Conservation (phyloP, 2,797 vertebrate genomes). For the Glossophaga mutica region DNA sequence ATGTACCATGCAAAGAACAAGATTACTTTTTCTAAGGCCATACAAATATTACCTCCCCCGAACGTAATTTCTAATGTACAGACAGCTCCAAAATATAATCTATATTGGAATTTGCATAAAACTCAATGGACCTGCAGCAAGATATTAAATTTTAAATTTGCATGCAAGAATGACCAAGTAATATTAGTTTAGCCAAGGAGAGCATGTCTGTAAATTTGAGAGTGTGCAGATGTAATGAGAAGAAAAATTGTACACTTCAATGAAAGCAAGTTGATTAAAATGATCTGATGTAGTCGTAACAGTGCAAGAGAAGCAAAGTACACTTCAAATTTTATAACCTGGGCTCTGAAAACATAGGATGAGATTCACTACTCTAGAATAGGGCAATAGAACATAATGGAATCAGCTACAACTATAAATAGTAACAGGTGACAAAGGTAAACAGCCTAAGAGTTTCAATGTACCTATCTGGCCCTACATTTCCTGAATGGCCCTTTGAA, state of each 20-base stretch:
- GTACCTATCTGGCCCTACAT: neutral
- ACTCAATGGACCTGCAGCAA: conserved; percentile 78
- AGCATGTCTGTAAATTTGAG: conserved; percentile 78
- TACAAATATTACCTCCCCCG: conserved; percentile 57
- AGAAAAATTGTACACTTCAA: conserved; percentile 79
- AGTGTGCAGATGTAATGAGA: conserved; percentile 75
- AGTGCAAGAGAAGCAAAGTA: conserved; percentile 32
- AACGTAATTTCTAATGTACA: conserved; percentile 80
- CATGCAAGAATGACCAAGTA: conserved; percentile 80
- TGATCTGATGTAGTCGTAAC: conserved; percentile 60
- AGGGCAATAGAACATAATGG: neutral
- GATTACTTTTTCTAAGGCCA: conserved; percentile 58
- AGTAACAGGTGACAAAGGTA: neutral
- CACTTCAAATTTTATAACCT: conserved; percentile 62
- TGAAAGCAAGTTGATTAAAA: conserved; percentile 81
- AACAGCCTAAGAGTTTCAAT: neutral
- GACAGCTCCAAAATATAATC: conserved; percentile 77
- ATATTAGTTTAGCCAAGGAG: conserved; percentile 78
- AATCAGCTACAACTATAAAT: neutral
- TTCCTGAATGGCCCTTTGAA: neutral
- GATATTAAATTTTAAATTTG: conserved; percentile 82
- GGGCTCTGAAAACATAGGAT: conserved; percentile 37
- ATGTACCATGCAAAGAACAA: conserved; percentile 30
- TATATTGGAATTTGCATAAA: conserved; percentile 81
- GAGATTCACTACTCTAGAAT: neutral